phyloP scores from a whole-genome alignment of 2,888 invertebrate species.

The Drosophila nr. fundita region DNA sequence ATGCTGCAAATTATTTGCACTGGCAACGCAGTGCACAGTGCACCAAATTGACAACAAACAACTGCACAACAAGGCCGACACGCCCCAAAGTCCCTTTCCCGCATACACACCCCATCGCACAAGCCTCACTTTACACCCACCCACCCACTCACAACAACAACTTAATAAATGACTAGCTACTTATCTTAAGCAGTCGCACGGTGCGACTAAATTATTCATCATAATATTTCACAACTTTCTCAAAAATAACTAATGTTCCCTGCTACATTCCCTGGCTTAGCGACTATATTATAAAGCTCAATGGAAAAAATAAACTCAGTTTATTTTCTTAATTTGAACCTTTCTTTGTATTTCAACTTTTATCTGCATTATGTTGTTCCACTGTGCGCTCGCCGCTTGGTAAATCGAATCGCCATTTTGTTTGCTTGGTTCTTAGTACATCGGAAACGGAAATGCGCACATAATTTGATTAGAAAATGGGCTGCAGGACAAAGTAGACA shows the following conservation, averaged over 20 bases:
- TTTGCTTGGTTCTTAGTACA: slow-evolving; percentile 40
- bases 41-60: slow-evolving; percentile 46
- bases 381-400: slow-evolving; percentile 33
- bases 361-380: background rate
- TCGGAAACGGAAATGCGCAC: slow-evolving; percentile 74
- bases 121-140: slow-evolving; percentile 1
- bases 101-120: background rate
- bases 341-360: background rate
- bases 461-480: slow-evolving; percentile 66
- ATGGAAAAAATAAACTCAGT: background rate
- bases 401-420: slow-evolving; percentile 55
- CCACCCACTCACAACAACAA: slow-evolving; percentile 24
- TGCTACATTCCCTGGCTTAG: background rate
- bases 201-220: slow-evolving; percentile 8
- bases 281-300: background rate
- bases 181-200: slow-evolving; percentile 26
- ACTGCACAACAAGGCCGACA: slow-evolving; percentile 31
- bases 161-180: slow-evolving; percentile 48
- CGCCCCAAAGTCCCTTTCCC: background rate
- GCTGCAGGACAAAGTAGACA: slow-evolving; percentile 17
- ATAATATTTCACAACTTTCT: background rate
- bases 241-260: background rate
- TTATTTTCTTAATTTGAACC: background rate
- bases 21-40: slow-evolving; percentile 34
- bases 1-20: slow-evolving; percentile 58